phyloP scores from a whole-genome alignment of 2,888 invertebrate genomes.

The Trichogramma dendrolimi region DNA sequence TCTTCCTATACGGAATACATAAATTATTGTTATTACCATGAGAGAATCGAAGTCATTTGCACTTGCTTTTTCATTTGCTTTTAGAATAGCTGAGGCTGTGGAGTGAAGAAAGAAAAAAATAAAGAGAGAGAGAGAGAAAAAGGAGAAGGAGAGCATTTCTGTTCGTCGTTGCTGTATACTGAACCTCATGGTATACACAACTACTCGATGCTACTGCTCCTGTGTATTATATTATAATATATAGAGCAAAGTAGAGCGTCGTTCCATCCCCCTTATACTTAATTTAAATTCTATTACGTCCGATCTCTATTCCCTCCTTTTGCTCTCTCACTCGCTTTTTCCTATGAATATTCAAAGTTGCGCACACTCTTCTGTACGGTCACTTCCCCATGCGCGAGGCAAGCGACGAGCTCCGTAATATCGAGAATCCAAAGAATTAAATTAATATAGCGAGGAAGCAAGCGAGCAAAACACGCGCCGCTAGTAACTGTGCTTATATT shows the following conservation, averaged over 20 bases:
- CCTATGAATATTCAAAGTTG: conserved; percentile 52
- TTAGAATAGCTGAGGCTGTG: background rate
- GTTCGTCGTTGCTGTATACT: no score
- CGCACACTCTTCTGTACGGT: conserved; percentile 34
- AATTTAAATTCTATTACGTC: conserved; percentile 53
- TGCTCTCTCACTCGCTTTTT: conserved; percentile 40
- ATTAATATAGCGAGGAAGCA: conserved; percentile 50
- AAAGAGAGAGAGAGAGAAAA: conserved; percentile 3
- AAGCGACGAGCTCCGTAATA: conserved; percentile 36
- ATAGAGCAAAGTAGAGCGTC: background rate
- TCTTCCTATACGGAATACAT: no score
- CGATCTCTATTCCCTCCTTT: conserved; percentile 52
- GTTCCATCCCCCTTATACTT: conserved; percentile 38
- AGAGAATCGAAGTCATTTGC: no score
- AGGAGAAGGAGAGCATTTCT: conserved; percentile 18
- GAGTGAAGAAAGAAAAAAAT: conserved; percentile 26
- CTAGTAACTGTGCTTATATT: background rate
- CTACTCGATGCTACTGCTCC: no score
- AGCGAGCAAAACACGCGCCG: conserved; percentile 32
- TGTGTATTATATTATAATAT: no score
- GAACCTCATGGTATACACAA: conserved; percentile 19
- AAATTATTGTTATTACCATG: no score
- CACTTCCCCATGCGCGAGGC: conserved; percentile 17
- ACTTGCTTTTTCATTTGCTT: no score
- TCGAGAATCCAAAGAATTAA: conserved; percentile 52